Conservation (phyloP, 2,797 vertebrate genomes). For the Gadopsis marmoratus region DNA sequence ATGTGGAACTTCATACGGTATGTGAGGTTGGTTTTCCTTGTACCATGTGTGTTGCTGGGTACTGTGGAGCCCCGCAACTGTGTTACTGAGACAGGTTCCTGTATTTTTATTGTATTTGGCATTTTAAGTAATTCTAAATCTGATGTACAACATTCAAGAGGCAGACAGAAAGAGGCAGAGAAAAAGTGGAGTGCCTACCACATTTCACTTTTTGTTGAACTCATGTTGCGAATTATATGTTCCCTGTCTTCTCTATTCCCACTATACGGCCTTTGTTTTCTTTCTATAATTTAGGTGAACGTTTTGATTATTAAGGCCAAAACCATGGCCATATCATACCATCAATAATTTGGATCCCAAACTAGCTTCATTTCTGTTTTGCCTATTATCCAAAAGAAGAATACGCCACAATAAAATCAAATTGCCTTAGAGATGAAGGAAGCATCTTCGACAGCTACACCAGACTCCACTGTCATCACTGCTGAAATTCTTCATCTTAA, state of each 20-base stretch:
- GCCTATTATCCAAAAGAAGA: background rate
- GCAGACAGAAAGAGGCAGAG: slow-evolving; percentile 25
- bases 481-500: no score
- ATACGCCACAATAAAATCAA: background rate
- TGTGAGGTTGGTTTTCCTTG: slow-evolving; percentile 50
- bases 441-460: background rate
- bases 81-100: slow-evolving; percentile 30
- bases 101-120: slow-evolving; percentile 61
- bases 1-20: slow-evolving; percentile 66
- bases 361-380: background rate
- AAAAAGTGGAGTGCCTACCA: slow-evolving; percentile 18
- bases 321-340: no score
- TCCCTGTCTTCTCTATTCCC: slow-evolving; percentile 4
- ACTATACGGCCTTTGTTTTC: background rate
- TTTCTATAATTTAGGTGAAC: background rate
- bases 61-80: slow-evolving; percentile 10
- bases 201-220: background rate
- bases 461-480: no score
- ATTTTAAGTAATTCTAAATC: slow-evolving; percentile 53
- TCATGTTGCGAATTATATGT: slow-evolving; percentile 31
- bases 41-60: slow-evolving; percentile 50
- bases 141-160: slow-evolving; percentile 40
- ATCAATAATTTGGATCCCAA: background rate
- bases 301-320: background rate
- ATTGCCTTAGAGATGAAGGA: background rate